Evolutionary conservation across 1,140 invertebrate genomes (phyloP), one percentile per base, ranked within the genome.

Genomic region (Papilio polyxenes): DNA sequence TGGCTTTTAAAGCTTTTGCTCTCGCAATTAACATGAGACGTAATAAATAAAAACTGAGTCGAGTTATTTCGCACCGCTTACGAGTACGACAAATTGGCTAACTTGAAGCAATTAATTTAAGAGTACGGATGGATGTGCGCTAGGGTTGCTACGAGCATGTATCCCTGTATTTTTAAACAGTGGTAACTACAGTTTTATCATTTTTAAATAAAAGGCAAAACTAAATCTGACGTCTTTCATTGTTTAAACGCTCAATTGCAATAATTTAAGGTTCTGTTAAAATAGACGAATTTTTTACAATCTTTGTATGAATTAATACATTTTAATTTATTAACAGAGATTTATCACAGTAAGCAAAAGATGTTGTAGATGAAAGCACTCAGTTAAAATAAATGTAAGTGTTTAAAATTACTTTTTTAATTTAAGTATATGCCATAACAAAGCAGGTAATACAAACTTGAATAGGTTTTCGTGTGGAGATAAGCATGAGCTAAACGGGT

Each of bases 401-500:
- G 23, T 31, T 31, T 31, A 31, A 1, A 31, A 31, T 31, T 31
- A 31, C 23, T 31, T 31, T 31, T 31, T 31, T 31, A 31, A 31
- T 31, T 31, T 31, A 31, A 31, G 23, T 31, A 53, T 20, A 37
- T 56, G 5, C 4, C 31, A 13, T 69, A 37, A 69, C 23, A 15
- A 37, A 37, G 15, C 59, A 80, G 77, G 77, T 78, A 62, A 62
- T 10, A 23, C 31, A 78, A 69, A 37, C 23, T 69, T 23, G 9
- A 72, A 83, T 81, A 44, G 78, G 69, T 80, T 83, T 83, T 80
- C 74, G 49, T 49, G 74, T 79, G 40, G 65, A 80, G 91, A 93
- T 92, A 92, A 89, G 83, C 49, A 78, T 90, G 91, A 92, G 82
- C 77, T 83, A 90, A 84, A 78, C 84, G 87, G 85, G 86, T 87